A percentile compares a stretch with the other conserved stretches of the same genome.
These are phyloP conservation scores for Burhinus bistriatus DNA, from an alignment of 2,113 vertebrate genomes.

Conservation along the genomic window DNA sequence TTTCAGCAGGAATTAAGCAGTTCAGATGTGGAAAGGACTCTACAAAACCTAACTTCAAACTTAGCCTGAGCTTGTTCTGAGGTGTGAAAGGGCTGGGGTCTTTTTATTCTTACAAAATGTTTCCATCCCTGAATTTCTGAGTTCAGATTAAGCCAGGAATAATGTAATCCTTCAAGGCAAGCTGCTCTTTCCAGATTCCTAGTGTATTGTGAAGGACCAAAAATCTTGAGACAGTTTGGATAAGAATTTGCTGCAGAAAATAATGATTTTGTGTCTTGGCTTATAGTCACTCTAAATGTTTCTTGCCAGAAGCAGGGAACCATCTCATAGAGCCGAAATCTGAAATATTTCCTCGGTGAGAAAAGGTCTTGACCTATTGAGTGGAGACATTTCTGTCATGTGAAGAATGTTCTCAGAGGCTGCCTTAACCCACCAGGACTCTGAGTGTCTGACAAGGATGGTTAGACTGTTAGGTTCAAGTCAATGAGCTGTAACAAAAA, in stretches of 20 bases:
- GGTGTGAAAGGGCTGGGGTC: background rate
- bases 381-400: background rate
- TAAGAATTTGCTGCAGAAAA: background rate
- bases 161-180: background rate
- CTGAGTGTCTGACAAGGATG: background rate
- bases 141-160: background rate
- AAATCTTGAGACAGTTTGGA: background rate
- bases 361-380: background rate
- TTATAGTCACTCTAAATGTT: background rate
- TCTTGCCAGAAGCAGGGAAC: background rate
- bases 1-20: background rate
- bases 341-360: background rate
- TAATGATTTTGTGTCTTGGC: background rate
- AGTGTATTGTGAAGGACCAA: background rate
- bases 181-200: background rate
- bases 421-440: background rate
- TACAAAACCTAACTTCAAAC: background rate
- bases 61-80: background rate
- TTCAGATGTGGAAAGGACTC: background rate
- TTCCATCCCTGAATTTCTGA: background rate
- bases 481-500: background rate
- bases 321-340: background rate
- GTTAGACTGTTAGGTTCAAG: background rate
- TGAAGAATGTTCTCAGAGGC: background rate
- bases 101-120: background rate